Evolutionary conservation across 1,140 invertebrate genomes (phyloP), one percentile per base, ranked within the genome.

Genomic region (Drosophila bifasciata): DNA sequence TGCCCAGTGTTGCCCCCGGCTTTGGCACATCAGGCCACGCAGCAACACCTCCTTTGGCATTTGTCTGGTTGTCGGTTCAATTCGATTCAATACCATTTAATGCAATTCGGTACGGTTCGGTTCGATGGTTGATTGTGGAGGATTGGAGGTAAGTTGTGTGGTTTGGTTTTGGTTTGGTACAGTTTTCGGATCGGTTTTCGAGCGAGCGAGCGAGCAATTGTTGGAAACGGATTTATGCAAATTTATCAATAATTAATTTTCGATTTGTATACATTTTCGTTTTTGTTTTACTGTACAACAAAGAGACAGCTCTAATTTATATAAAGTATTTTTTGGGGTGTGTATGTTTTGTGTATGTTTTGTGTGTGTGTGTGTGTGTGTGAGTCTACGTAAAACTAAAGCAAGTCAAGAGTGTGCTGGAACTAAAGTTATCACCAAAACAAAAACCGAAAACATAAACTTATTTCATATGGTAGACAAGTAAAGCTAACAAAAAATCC

Each of bases 11-110:
- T 52, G 91, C 91, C 72, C 91, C 89, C 36, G 90, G 92, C 76
- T 93, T 93, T 44, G 93, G 93, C 71, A 93, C 91, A 90, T 93
- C 93, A 70, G 93, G 92, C 93, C 93, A 93, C 74, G 92, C 93
- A 88, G 92, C 92, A 79, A 92, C 91, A 83, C 89, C 91, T 88
- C 90, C 83, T 90, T 91, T 91, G 84, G 91, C 90, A 85, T 92
- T 92, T 90, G 91, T 91, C 91, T 92, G 55, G 32, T 36, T 11
- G 32, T 36, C 32, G 32, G 50, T 58, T 32, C 53, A 36, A 36
- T 36, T 4, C 32, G 32, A 55, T 58, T 28, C 53, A 9, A 32
- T 32, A 9, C 8, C 8, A 9, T 32, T 32, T 9, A 32, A 9
- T 36, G 13, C 32, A 13, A 28, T 55, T 32, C 48, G 46, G 40